These are phyloP conservation scores for Trichacis sp. DNA, from an alignment of 2,888 invertebrate genomes.

Conservation along the genomic window DNA sequence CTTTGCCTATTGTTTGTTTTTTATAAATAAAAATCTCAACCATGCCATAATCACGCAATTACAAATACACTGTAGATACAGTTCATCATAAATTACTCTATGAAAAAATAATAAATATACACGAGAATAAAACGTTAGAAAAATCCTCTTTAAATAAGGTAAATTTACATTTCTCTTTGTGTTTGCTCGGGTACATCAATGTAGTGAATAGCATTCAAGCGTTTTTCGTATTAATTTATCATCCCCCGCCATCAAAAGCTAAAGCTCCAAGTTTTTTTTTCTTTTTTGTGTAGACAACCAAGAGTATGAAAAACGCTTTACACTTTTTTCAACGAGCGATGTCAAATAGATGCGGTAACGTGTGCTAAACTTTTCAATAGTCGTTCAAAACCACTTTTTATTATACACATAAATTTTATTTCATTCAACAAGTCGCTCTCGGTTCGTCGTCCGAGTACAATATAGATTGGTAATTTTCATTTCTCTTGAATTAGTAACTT, in stretches of 20 bases:
- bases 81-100: constrained; percentile 58
- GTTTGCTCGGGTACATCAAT: constrained; percentile 40
- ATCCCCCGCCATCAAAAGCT: constrained; percentile 46
- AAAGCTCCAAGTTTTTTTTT: constrained; percentile 44
- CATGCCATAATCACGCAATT: constrained; percentile 52
- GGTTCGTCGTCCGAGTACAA: constrained; percentile 12
- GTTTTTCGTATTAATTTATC: constrained; percentile 23
- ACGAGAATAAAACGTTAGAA: constrained; percentile 66
- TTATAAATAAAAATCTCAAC: constrained; percentile 58
- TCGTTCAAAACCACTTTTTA: constrained; percentile 30
- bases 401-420: constrained; percentile 29
- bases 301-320: constrained; percentile 13
- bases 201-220: constrained; percentile 40
- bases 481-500: constrained; percentile 14
- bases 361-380: constrained; percentile 38
- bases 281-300: constrained; percentile 10
- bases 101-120: constrained; percentile 65
- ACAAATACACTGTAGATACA: constrained; percentile 57
- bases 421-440: constrained; percentile 16
- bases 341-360: constrained; percentile 28
- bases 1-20: constrained; percentile 40
- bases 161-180: constrained; percentile 63
- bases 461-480: constrained; percentile 7
- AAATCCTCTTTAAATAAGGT: constrained; percentile 62
- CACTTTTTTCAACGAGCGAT: constrained; percentile 22